These are phyloP conservation scores for Vespertilio murinus DNA, from an alignment of 2,797 vertebrate genomes.

Conservation along the genomic window DNA sequence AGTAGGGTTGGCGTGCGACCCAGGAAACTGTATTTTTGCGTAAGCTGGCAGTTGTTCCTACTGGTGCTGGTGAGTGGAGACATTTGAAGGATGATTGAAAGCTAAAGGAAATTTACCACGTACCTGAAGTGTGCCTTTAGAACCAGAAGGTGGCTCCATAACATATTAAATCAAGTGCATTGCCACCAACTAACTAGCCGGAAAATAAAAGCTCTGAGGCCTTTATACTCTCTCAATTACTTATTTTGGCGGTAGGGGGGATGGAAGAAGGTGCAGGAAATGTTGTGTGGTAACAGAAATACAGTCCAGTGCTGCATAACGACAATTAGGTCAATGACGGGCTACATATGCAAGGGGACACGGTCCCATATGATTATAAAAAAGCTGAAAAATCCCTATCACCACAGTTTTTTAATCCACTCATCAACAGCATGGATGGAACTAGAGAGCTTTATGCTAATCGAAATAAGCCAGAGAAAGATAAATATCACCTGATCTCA, in stretches of 20 bases:
- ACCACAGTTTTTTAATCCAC: too few relatives aligned
- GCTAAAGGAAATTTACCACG: background rate
- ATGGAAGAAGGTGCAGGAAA: background rate
- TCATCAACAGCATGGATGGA: too few relatives aligned
- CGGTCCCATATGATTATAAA: background rate
- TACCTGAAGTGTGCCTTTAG: background rate
- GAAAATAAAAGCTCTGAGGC: background rate
- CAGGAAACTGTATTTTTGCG: background rate
- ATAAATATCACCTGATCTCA: too few relatives aligned
- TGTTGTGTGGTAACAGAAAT: background rate
- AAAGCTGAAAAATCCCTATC: background rate
- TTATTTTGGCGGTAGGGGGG: background rate
- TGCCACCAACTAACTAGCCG: background rate
- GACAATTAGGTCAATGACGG: background rate
- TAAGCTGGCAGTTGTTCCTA: background rate
- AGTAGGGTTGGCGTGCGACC: background rate
- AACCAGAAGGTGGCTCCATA: slow-evolving; percentile 77
- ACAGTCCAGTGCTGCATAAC: background rate
- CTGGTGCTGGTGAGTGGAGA: background rate
- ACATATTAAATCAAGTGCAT: slow-evolving; percentile 54
- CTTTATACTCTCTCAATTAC: background rate
- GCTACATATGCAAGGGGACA: background rate
- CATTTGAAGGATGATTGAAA: background rate
- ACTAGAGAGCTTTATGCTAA: too few relatives aligned
- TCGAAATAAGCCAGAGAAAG: too few relatives aligned